phyloP scores from a whole-genome alignment of 2,797 vertebrate genomes.

The Aplochiton taeniatus region DNA sequence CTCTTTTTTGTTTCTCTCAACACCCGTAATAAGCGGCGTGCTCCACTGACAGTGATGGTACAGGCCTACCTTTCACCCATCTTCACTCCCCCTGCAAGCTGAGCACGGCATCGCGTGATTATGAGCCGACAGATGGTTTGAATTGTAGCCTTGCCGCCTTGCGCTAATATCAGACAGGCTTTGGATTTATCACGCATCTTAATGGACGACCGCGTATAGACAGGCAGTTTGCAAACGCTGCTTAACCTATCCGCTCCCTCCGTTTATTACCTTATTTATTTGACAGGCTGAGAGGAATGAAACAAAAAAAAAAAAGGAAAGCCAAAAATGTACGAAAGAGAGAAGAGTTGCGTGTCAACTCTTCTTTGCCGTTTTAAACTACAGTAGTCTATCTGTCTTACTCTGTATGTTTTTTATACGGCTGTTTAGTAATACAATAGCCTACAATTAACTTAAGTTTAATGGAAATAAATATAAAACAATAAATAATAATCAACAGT shows the following conservation, averaged over 20 bases:
- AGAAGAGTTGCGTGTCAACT: conserved; percentile 17
- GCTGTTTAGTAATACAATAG: conserved; percentile 19
- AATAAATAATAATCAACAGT: background rate
- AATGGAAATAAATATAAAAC: too few species aligned
- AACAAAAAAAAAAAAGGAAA: conserved; percentile 31
- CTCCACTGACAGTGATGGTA: conserved; percentile 32
- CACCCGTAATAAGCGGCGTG: conserved; percentile 62
- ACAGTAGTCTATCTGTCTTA: too few species aligned
- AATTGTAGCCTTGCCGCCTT: conserved; percentile 58
- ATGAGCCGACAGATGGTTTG: conserved; percentile 64
- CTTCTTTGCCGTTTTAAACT: too few species aligned
- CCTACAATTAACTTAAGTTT: background rate
- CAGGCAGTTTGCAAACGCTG: conserved; percentile 48
- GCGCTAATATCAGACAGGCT: conserved; percentile 72
- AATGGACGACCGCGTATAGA: conserved; percentile 59
- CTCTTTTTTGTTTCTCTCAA: conserved; percentile 54
- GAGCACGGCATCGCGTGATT: conserved; percentile 50
- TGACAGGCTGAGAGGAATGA: conserved; percentile 63
- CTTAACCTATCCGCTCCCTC: conserved; percentile 43
- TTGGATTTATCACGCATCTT: conserved; percentile 74
- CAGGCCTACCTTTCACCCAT: conserved; percentile 60
- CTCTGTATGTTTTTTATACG: background rate
- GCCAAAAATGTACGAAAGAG: conserved; percentile 32
- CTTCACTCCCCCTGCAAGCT: background rate
- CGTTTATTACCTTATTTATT: conserved; percentile 74